Evolutionary conservation across 2,888 invertebrate species (phyloP).

Genomic region (Chymomyza procnemis): DNA sequence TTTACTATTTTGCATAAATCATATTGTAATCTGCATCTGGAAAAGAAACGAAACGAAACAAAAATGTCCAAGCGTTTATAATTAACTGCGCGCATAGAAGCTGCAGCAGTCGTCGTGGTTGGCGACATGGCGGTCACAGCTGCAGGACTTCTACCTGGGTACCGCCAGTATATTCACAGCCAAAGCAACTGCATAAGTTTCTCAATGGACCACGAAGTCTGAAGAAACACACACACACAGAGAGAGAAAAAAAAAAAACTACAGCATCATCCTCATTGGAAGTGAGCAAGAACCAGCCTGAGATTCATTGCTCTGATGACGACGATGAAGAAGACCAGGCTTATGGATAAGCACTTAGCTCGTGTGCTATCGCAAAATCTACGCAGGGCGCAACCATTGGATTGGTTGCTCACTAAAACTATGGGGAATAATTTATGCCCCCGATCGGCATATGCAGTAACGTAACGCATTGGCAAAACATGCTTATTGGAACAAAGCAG

Average conservation of each 20-base stretch:
- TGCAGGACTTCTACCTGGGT: slow-evolving; percentile 55
- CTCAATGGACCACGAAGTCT: slow-evolving; percentile 69
- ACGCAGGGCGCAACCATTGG: slow-evolving; percentile 63
- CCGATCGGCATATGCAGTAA: slow-evolving; percentile 47
- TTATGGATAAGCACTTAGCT: slow-evolving; percentile 74
- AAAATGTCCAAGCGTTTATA: slow-evolving; percentile 79
- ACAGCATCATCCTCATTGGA: neutral
- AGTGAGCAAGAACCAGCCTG: slow-evolving; percentile 1
- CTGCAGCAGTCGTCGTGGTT: slow-evolving; percentile 37
- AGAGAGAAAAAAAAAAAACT: slow-evolving; percentile 12
- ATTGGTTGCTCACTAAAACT: slow-evolving; percentile 68
- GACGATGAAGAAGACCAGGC: slow-evolving; percentile 22
- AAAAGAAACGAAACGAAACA: slow-evolving; percentile 71
- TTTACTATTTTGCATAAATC: slow-evolving; percentile 79
- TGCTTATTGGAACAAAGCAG: slow-evolving; percentile 53
- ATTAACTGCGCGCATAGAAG: slow-evolving; percentile 75
- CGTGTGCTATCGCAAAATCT: slow-evolving; percentile 68
- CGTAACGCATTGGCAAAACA: slow-evolving; percentile 67
- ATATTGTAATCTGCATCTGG: slow-evolving; percentile 79
- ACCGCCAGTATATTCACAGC: slow-evolving; percentile 35
- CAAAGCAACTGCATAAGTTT: slow-evolving; percentile 61
- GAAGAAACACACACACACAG: slow-evolving; percentile 40
- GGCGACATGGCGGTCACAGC: slow-evolving; percentile 67
- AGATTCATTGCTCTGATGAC: slow-evolving; percentile 23
- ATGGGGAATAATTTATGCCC: slow-evolving; percentile 77